Evolutionary conservation across 2,797 vertebrate genomes (phyloP).

Genomic region (Borostomias antarcticus): DNA sequence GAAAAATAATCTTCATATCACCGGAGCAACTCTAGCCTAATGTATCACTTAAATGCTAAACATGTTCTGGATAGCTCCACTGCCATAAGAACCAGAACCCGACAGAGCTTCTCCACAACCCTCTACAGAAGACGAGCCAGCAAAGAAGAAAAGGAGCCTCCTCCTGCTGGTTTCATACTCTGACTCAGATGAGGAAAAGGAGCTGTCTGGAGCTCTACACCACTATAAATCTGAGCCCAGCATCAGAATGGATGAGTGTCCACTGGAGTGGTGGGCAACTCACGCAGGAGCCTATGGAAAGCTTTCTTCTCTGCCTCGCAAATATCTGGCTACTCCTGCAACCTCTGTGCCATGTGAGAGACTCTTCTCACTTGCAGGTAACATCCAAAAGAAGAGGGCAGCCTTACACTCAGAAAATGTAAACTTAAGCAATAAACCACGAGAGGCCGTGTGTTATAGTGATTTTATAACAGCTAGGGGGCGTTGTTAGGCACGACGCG

Average conservation of each 20-base stretch:
- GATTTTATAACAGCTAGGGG: too few relatives aligned
- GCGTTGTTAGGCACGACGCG: too few relatives aligned
- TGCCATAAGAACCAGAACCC: too few relatives aligned
- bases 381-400: too few relatives aligned
- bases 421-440: too few relatives aligned
- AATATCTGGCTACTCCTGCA: slow-evolving; percentile 15
- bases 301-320: slow-evolving; percentile 1
- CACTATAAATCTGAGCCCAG: slow-evolving; percentile 19
- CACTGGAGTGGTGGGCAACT: slow-evolving; percentile 16
- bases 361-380: too few relatives aligned
- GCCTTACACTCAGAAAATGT: too few relatives aligned
- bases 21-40: too few relatives aligned
- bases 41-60: too few relatives aligned
- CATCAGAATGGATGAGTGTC: slow-evolving; percentile 7
- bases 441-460: too few relatives aligned
- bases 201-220: background rate
- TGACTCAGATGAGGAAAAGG: slow-evolving; percentile 7
- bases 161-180: slow-evolving; percentile 9
- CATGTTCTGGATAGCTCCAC: too few relatives aligned
- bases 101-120: slow-evolving; percentile 2
- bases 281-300: slow-evolving; percentile 8
- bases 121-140: background rate
- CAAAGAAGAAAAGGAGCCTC: slow-evolving; percentile 19
- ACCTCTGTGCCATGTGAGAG: slow-evolving; percentile 10
- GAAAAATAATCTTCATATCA: too few relatives aligned